Base-by-base conservation (phyloP, 2,797 vertebrate genomes). In the Microchirus variegatus region DNA sequence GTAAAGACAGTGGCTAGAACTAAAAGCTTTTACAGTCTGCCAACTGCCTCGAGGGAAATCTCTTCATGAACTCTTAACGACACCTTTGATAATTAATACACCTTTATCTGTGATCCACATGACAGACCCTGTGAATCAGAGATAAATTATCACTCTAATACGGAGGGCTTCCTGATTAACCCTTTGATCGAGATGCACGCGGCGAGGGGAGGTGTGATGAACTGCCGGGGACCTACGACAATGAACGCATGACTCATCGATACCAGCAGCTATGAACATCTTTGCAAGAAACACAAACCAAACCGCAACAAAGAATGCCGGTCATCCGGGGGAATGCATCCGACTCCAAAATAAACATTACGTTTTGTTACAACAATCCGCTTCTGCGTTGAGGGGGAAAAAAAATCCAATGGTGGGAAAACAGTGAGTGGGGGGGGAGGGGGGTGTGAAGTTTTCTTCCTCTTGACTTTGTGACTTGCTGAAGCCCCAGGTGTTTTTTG, bases 301-400 rank as follows among this genome's bases (percentile, higher is more conserved):
- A 77, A 85, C 87, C 87, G 76, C 80, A 88, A 87, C 81, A 88
- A 77, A 90, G 80, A 82, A 87, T 78, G 85, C 84, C 62, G 67
- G 73, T 64, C 78, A 82, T 78, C 77, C 66, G 56, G 78, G 70
- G 69, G 77, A 75, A 50, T 56, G 73, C 71, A 60, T 86, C 71
- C 15, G 49, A 77, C 68, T 87, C 82, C 76, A 88, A 89, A 80
- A 88, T 75, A 91, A 90, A 90, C 86, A 88, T 70, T 56, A 76
- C 31, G 57, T 81, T 83, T 70, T 67, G 75, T 82, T 81, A 72
- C 69, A 70, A 70, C 67, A 75, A 83, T 80, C 62, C 19, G 45
- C 68, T 76, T 70, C 65, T 69, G 59, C 52, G 19, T 26, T 53
- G 50, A 53, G 44, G 50, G 47, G 14, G 38, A 11, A 3, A 16